phyloP scores from a whole-genome alignment of 1,140 invertebrate genomes.

The Anthonomus grandis region DNA sequence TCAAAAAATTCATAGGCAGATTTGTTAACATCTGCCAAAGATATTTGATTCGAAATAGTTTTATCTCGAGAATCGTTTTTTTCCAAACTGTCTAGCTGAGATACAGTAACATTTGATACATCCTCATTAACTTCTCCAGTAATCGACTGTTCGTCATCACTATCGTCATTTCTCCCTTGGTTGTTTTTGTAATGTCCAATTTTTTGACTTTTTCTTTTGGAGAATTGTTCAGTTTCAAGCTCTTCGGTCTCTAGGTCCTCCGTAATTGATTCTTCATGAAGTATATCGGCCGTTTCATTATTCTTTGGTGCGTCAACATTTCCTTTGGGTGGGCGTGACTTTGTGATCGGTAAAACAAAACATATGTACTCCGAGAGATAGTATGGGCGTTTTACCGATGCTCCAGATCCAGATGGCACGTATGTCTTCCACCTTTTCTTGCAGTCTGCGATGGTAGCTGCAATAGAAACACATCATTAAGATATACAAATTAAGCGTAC shows the following conservation, averaged over 20 bases:
- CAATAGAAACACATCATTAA: background rate
- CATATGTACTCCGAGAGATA: conserved; percentile 9
- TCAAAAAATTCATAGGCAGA: conserved; percentile 11
- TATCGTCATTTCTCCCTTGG: conserved; percentile 12
- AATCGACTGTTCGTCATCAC: conserved; percentile 17
- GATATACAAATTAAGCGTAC: background rate
- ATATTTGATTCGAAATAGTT: conserved; percentile 16
- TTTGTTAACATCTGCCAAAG: conserved; percentile 15
- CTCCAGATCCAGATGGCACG: background rate
- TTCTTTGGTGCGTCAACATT: conserved; percentile 7
- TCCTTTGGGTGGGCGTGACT: conserved; percentile 14
- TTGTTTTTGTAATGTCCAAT: conserved; percentile 8
- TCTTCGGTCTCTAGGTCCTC: background rate
- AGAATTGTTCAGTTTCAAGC: conserved; percentile 4
- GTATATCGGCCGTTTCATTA: conserved; percentile 10
- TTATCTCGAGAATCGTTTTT: conserved; percentile 11
- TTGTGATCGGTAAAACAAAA: conserved; percentile 12
- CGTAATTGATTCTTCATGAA: background rate
- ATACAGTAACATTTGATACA: conserved; percentile 6
- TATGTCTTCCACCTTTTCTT: conserved; percentile 17
- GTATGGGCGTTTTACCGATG: conserved; percentile 4
- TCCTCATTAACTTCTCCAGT: conserved; percentile 11
- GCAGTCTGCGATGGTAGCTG: conserved; percentile 6
- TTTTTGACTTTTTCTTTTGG: background rate
- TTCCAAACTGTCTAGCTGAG: conserved; percentile 5